Evolutionary conservation across 2,113 vertebrate genomes (phyloP).

Genomic region (Nothoprocta perdicaria): DNA sequence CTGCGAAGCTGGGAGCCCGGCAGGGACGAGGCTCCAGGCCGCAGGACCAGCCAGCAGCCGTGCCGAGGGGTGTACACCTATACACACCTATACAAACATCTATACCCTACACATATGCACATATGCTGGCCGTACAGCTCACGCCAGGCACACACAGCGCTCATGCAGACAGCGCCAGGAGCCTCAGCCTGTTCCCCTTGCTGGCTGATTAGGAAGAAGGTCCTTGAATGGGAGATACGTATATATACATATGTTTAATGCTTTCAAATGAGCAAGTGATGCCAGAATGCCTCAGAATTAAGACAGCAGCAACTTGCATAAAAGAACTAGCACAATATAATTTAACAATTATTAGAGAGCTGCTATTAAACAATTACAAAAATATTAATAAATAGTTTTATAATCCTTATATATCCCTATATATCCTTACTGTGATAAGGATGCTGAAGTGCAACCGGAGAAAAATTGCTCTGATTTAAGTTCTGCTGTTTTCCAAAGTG

Average conservation of each 20-base stretch:
- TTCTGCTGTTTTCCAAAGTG: background rate
- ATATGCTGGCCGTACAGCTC: no score
- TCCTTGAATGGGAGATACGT: no score
- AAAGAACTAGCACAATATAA: background rate
- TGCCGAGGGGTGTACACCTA: no score
- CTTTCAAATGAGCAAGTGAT: background rate
- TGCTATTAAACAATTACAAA: background rate
- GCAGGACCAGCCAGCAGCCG: background rate
- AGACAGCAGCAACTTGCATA: background rate
- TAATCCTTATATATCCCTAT: no score
- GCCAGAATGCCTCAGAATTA: background rate
- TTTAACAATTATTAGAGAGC: background rate
- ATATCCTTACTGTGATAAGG: background rate
- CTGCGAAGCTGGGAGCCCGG: background rate
- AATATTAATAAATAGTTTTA: background rate
- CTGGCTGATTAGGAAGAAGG: no score
- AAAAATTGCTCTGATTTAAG: background rate
- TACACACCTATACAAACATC: no score
- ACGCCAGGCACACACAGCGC: no score
- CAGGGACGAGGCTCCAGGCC: background rate
- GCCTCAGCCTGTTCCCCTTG: no score
- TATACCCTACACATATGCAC: no score
- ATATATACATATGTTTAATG: no score
- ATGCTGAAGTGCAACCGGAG: background rate
- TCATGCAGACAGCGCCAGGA: no score